A percentile compares a stretch with the other conserved stretches of the same genome.
Conservation (phyloP, 1,140 invertebrate genomes). For the Drosophila parabipectinata region DNA sequence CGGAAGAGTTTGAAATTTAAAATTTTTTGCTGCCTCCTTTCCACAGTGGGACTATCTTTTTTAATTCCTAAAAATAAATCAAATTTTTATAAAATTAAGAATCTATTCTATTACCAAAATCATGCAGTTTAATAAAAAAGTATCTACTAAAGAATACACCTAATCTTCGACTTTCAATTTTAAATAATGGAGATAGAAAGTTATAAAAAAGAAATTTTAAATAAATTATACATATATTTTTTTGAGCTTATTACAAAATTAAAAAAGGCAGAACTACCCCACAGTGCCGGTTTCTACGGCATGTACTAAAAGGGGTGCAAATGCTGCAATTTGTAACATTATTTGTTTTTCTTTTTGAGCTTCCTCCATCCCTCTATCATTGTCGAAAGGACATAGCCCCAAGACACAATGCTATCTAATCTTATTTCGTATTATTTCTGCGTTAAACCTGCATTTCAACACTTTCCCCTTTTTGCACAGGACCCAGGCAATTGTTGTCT, state of each 20-base stretch:
- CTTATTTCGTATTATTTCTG: slow-evolving; percentile 79
- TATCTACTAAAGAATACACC: neutral
- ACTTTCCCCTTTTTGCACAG: slow-evolving; percentile 23
- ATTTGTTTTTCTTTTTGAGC: slow-evolving; percentile 56
- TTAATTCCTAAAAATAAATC: neutral
- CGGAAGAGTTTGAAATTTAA: slow-evolving; percentile 65
- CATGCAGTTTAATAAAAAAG: neutral
- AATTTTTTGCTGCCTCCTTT: slow-evolving; percentile 43
- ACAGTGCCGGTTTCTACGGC: neutral
- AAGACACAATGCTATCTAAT: slow-evolving; percentile 82
- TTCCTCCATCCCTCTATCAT: slow-evolving; percentile 2
- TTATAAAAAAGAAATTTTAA: neutral
- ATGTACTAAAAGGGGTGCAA: slow-evolving; percentile 71
- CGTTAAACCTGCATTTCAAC: slow-evolving; percentile 80
- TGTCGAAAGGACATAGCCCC: slow-evolving; percentile 28
- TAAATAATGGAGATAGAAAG: neutral
- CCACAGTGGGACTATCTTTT: slow-evolving; percentile 44
- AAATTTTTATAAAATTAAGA: too few species aligned
- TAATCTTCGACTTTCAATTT: too few species aligned
- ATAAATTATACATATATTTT: neutral
- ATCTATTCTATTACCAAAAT: too few species aligned
- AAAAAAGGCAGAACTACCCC: neutral
- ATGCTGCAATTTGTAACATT: slow-evolving; percentile 77
- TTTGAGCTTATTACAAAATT: neutral
- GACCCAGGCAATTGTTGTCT: slow-evolving; percentile 32